Percentiles rank a stretch among this genome's conserved stretches.
Evolutionary conservation across 2,113 vertebrate genomes (phyloP).

Genomic region (Eleginops maclovinus): DNA sequence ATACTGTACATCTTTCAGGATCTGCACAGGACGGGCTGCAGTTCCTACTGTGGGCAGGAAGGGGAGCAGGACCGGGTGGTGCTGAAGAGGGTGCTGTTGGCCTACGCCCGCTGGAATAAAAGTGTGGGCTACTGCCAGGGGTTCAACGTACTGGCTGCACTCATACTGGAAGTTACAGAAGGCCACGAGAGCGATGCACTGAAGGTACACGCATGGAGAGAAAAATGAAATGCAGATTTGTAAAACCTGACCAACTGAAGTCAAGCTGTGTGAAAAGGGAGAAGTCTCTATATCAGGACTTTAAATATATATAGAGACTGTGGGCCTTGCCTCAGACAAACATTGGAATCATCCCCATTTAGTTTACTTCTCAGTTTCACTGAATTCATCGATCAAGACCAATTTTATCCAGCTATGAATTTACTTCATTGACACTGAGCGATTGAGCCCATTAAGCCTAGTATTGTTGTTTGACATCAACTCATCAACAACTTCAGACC

Average conservation of each 20-base stretch:
- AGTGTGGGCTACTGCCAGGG: conserved; percentile 79
- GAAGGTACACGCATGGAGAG: conserved; percentile 49
- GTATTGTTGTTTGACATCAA: too few species aligned
- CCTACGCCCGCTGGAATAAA: conserved; percentile 81
- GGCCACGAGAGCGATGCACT: conserved; percentile 78
- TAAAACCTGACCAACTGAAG: neutral
- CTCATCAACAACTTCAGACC: too few species aligned
- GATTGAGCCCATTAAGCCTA: too few species aligned
- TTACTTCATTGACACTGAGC: too few species aligned
- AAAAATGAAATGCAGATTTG: neutral
- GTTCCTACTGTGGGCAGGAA: conserved; percentile 80
- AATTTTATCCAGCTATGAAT: too few species aligned
- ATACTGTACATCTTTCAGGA: conserved; percentile 58
- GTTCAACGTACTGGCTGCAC: conserved; percentile 78
- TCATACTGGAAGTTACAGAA: conserved; percentile 78
- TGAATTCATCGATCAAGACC: too few species aligned
- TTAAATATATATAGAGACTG: too few species aligned
- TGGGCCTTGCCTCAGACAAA: too few species aligned
- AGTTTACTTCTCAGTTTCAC: too few species aligned
- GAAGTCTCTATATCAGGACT: neutral
- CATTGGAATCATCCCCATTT: too few species aligned
- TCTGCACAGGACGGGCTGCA: conserved; percentile 81
- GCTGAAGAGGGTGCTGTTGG: conserved; percentile 79
- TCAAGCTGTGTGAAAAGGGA: neutral
- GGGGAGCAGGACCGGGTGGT: conserved; percentile 81